Conservation (phyloP, 2,113 vertebrate species). For the Falcunculus frontatus region DNA sequence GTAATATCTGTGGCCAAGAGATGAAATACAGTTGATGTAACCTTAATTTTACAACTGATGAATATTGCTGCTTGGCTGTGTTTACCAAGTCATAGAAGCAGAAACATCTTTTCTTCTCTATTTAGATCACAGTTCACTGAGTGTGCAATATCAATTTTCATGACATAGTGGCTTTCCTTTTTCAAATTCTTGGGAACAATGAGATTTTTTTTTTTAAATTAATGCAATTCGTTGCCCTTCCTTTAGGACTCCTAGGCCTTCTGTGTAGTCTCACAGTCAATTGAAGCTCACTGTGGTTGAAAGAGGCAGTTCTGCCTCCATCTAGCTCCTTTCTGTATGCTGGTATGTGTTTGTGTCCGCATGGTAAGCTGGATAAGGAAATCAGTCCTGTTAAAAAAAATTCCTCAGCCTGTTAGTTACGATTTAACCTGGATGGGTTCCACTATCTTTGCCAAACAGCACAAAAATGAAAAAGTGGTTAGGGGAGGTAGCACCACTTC, state of each 20-base stretch:
- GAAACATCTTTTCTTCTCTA: neutral
- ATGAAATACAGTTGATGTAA: neutral
- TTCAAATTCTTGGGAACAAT: neutral
- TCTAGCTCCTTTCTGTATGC: slow-evolving; percentile 19
- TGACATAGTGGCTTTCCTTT: neutral
- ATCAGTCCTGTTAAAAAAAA: neutral
- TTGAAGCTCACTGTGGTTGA: slow-evolving; percentile 37
- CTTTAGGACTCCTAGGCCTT: slow-evolving; percentile 40
- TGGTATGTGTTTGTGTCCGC: slow-evolving; percentile 3
- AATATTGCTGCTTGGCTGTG: neutral
- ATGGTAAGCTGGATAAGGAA: slow-evolving; percentile 29
- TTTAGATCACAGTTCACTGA: neutral
- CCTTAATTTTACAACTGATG: neutral
- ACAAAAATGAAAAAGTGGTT: neutral
- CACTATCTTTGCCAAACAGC: neutral
- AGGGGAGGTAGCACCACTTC: neutral
- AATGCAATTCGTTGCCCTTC: slow-evolving; percentile 18
- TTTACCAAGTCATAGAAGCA: neutral
- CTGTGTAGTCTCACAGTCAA: slow-evolving; percentile 42
- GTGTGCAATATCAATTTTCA: neutral
- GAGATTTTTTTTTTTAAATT: neutral
- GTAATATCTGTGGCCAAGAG: neutral
- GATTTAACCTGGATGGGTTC: neutral
- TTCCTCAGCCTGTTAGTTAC: neutral
- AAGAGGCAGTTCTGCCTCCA: slow-evolving; percentile 44